Conservation (phyloP, 2,113 vertebrate genomes). For the Scytalopus superciliaris region DNA sequence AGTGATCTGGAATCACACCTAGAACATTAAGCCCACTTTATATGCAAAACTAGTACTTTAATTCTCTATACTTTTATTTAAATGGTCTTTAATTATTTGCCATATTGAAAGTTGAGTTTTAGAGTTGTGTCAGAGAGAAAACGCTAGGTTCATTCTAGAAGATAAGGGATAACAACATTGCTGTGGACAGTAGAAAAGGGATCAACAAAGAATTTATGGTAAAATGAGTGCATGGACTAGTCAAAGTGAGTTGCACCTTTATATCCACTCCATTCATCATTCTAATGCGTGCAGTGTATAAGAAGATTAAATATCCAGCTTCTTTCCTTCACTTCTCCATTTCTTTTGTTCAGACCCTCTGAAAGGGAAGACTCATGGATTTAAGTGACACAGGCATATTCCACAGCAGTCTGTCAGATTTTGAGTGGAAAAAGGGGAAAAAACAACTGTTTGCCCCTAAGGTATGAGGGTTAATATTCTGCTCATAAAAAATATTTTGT, state of each 20-base stretch:
- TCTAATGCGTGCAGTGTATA: not conserved
- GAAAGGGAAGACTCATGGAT: not conserved
- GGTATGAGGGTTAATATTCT: not conserved
- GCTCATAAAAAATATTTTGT: not conserved
- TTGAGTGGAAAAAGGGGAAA: not conserved
- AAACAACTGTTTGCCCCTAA: too few relatives aligned
- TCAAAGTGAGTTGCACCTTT: not conserved
- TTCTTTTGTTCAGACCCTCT: not conserved
- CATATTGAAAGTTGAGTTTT: slow-evolving; percentile 31
- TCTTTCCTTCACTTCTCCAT: not conserved
- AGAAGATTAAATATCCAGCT: not conserved
- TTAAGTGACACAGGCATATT: not conserved
- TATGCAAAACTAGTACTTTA: slow-evolving; percentile 63
- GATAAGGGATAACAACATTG: not conserved
- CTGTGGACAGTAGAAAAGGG: not conserved
- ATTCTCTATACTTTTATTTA: slow-evolving; percentile 62
- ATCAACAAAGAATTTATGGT: not conserved
- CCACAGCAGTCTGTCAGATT: not conserved
- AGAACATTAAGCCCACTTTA: slow-evolving; percentile 57
- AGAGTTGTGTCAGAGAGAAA: slow-evolving; percentile 16
- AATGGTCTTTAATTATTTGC: slow-evolving; percentile 62
- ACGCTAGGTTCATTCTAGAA: not conserved
- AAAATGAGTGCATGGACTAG: not conserved
- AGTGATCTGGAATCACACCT: slow-evolving; percentile 57
- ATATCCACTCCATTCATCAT: not conserved